A percentile compares a stretch with the other conserved stretches of the same genome.
These are phyloP conservation scores for Neotragus moschatus DNA, from an alignment of 2,113 vertebrate species.

Conservation along the genomic window DNA sequence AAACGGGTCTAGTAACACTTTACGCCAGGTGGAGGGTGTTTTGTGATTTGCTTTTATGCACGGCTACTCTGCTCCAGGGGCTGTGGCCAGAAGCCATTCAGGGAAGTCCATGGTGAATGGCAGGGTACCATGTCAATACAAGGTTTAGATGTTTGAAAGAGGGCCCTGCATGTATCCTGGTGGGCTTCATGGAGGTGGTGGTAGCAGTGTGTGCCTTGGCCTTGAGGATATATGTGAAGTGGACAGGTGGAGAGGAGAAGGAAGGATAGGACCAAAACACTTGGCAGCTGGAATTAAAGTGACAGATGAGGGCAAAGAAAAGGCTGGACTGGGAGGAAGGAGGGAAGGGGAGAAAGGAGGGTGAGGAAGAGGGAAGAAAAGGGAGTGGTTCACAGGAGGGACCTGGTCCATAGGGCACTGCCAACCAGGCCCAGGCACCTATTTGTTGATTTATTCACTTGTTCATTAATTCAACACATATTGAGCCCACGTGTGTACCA, in stretches of 20 bases:
- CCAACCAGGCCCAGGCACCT: background rate
- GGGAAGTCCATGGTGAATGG: background rate
- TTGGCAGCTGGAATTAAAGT: background rate
- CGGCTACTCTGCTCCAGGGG: background rate
- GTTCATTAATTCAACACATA: background rate
- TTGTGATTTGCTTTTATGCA: background rate
- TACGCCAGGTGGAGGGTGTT: fast-evolving
- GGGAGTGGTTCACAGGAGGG: background rate
- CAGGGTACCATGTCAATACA: no score
- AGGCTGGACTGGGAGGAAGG: background rate
- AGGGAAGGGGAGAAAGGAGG: background rate
- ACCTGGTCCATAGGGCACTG: background rate
- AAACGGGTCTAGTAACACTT: no score
- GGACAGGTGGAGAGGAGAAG: background rate
- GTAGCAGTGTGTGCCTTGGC: background rate
- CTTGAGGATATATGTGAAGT: background rate
- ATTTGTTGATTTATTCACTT: background rate
- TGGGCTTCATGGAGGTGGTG: background rate
- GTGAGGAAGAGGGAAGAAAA: background rate
- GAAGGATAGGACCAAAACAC: background rate
- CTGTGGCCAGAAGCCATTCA: background rate
- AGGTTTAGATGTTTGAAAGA: background rate
- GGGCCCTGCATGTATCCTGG: background rate
- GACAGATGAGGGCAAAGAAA: background rate
- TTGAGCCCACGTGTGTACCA: background rate